phyloP scores from a whole-genome alignment of 2,797 vertebrate species.

The Discoglossus pictus region DNA sequence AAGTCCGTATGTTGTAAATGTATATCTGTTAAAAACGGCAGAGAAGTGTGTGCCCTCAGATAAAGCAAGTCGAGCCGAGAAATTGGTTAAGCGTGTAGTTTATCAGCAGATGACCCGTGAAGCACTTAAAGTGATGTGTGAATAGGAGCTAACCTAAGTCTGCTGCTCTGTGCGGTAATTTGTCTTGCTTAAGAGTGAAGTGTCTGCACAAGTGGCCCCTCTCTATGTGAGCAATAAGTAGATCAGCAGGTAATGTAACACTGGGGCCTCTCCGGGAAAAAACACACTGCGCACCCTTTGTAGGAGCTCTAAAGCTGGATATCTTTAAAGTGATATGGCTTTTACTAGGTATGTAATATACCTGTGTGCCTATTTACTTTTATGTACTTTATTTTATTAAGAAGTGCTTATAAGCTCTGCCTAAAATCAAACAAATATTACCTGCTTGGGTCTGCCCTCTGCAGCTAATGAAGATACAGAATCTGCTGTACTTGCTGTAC shows the following conservation, averaged over 20 bases:
- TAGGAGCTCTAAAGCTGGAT: conserved; percentile 58
- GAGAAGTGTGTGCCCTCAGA: conserved; percentile 51
- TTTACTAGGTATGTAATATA: too few relatives aligned
- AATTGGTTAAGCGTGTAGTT: conserved; percentile 52
- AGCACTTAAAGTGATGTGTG: conserved; percentile 59
- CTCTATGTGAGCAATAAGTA: conserved; percentile 41
- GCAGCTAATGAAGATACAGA: too few relatives aligned
- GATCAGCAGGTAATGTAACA: conserved; percentile 54
- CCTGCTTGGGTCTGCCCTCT: too few relatives aligned
- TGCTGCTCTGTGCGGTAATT: conserved; percentile 56
- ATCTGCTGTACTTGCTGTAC: too few relatives aligned
- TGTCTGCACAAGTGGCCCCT: conserved; percentile 23
- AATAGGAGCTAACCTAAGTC: conserved; percentile 50
- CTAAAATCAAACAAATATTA: too few relatives aligned
- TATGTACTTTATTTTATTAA: too few relatives aligned
- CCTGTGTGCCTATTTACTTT: too few relatives aligned
- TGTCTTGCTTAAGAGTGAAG: conserved; percentile 57
- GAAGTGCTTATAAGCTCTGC: too few relatives aligned
- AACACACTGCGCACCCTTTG: conserved; percentile 44
- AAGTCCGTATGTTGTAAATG: conserved; percentile 30
- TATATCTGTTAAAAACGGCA: conserved; percentile 45
- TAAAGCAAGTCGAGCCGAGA: conserved; percentile 47
- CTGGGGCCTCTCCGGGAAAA: conserved; percentile 46
- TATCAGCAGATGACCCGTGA: conserved; percentile 53
- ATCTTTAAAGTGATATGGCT: too few relatives aligned